Evolutionary conservation across 2,797 vertebrate genomes (phyloP).

Genomic region (Rhinogobio ventralis): DNA sequence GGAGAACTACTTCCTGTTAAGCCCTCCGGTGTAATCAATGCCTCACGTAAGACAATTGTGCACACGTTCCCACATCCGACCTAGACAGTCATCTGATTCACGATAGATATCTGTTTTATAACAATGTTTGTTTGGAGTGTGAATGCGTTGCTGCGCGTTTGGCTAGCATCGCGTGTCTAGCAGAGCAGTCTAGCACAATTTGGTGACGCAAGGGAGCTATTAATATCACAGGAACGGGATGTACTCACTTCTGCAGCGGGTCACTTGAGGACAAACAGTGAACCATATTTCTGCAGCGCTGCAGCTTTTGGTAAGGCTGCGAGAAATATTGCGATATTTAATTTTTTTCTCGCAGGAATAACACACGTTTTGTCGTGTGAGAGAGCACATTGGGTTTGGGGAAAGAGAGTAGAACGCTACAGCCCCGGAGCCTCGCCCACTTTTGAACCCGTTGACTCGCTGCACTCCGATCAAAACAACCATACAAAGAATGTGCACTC

Average conservation of each 20-base stretch:
- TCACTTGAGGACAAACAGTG: slow-evolving; percentile 78
- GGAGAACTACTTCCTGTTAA: slow-evolving; percentile 5
- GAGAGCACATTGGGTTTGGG: neutral
- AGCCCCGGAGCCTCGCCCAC: slow-evolving; percentile 74
- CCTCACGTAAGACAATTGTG: neutral
- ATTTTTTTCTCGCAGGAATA: slow-evolving; percentile 7
- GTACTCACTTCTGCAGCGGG: slow-evolving; percentile 78
- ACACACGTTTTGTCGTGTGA: neutral
- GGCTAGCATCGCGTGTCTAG: slow-evolving; percentile 79
- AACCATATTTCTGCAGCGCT: slow-evolving; percentile 56
- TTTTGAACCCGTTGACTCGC: slow-evolving; percentile 77
- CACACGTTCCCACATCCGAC: slow-evolving; percentile 8
- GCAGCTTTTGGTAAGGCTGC: slow-evolving; percentile 21
- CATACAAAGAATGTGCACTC: slow-evolving; percentile 66
- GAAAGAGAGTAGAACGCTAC: slow-evolving; percentile 42
- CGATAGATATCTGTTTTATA: slow-evolving; percentile 72
- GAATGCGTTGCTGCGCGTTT: slow-evolving; percentile 68
- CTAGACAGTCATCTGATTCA: slow-evolving; percentile 37
- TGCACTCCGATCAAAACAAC: slow-evolving; percentile 67
- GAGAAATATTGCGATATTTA: neutral
- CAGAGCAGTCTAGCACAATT: slow-evolving; percentile 74
- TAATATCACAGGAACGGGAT: slow-evolving; percentile 84
- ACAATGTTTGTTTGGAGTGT: slow-evolving; percentile 69
- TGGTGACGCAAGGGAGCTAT: slow-evolving; percentile 84
- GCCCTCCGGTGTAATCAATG: neutral